Base-by-base conservation (phyloP, 37 sponge, comb jelly and placozoan species). In the Eunapius fragilis region DNA sequence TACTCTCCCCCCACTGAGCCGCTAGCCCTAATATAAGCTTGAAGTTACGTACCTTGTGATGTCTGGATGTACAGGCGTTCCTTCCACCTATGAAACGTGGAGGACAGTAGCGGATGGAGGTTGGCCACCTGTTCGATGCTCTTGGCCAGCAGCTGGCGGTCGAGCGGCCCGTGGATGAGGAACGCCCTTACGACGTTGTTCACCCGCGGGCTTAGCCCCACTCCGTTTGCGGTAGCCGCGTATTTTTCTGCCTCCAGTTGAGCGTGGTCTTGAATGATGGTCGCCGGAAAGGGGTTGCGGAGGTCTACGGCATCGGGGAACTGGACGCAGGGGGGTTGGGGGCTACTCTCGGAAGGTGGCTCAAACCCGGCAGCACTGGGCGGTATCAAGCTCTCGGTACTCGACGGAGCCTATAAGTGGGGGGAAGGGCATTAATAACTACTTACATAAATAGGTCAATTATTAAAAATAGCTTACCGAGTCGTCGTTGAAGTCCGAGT, bases 101-200 rank as follows among this genome's bases (percentile, higher is more conserved):
- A 87, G 14, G 73, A 80, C 41, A 95, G 72, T 37, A 95, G 37
- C 3, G 93, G 91, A 68, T 92, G 93, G 7, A 87, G 36, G 14
- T 58, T 80, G 30, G 77, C 86, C 22, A 92, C 91, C 31, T 78
- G 34, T 32, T 87, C 50, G 24, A 95, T 19, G 11, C 91, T 91
- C 35, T 38, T 69, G 2, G 34, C 25, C 22, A 95, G 83, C 30
- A 92, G 30, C 10, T 89, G 41, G 67, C 49, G 80, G 70, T 95
- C 87, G 48, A 95, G 88, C 26, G 91, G 93, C 9, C 96, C 96
- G 70, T 87, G 91, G 11, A 95, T 82, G 19, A 67, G 28, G 38
- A 93, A 90, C 9, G 69, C 90, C 32, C 96, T 82, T 67, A 95
- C 96, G 45, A 95, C 78, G 45, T 95, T 95, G 69, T 92, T 80